Percentiles rank a stretch among this genome's conserved stretches.
Conservation (phyloP, 2,888 invertebrate genomes). For the Apeira syringaria region DNA sequence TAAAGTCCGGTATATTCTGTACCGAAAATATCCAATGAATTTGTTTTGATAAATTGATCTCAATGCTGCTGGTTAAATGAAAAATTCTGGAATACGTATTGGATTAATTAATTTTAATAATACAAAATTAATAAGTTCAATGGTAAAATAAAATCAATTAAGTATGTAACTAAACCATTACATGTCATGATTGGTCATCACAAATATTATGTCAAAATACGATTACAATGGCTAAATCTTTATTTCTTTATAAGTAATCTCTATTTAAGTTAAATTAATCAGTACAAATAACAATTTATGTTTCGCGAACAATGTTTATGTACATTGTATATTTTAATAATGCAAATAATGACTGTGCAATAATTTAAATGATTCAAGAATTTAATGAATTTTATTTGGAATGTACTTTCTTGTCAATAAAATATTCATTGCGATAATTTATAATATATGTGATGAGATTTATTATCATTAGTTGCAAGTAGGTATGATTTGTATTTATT, state of each 20-base stretch:
- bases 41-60: slow-evolving; percentile 58
- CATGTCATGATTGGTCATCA: too few species aligned
- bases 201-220: slow-evolving; percentile 41
- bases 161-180: slow-evolving; percentile 13
- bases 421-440: slow-evolving; percentile 43
- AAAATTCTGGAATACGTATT: too few species aligned
- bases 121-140: too few species aligned
- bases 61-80: slow-evolving; percentile 50
- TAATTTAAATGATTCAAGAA: slow-evolving; percentile 48
- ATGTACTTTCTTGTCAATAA: slow-evolving; percentile 43
- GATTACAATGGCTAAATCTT: slow-evolving; percentile 44
- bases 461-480: slow-evolving; percentile 76
- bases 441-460: slow-evolving; percentile 64
- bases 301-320: slow-evolving; percentile 12
- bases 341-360: slow-evolving; percentile 62
- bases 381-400: slow-evolving; percentile 33
- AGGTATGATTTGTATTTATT: slow-evolving; percentile 79
- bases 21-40: slow-evolving; percentile 38
- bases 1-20: too few species aligned
- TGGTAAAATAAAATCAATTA: slow-evolving; percentile 7
- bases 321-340: slow-evolving; percentile 16
- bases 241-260: slow-evolving; percentile 40
- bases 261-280: slow-evolving; percentile 60
- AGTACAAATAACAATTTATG: slow-evolving; percentile 66
- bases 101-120: too few species aligned